Conservation (phyloP, 2,797 vertebrate species). For the Hoplostethus mediterraneus region DNA sequence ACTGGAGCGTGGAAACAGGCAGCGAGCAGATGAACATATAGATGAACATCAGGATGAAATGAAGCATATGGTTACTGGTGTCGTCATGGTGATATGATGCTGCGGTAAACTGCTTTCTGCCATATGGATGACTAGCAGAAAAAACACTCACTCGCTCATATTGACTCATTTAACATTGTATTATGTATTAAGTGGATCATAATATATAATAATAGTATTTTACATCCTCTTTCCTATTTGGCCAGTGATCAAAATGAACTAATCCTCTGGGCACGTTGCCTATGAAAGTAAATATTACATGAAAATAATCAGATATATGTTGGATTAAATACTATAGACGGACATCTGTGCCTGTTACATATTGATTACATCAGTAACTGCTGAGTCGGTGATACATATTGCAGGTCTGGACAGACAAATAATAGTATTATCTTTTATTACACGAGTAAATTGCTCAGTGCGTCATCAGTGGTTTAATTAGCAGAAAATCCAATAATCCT, state of each 20-base stretch:
- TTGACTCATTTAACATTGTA: too few relatives aligned
- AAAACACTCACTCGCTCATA: not conserved
- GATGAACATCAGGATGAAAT: slow-evolving; percentile 21
- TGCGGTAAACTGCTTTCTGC: slow-evolving; percentile 10
- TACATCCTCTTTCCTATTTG: not conserved
- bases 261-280: too few relatives aligned
- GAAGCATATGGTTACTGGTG: slow-evolving; percentile 14
- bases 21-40: not conserved
- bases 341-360: slow-evolving; percentile 68
- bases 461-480: slow-evolving; percentile 56
- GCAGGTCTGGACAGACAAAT: slow-evolving; percentile 23
- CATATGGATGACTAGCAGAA: slow-evolving; percentile 6
- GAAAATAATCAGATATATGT: slow-evolving; percentile 45
- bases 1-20: too few relatives aligned
- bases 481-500: slow-evolving; percentile 67
- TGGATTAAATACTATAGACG: slow-evolving; percentile 31
- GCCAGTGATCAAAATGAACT: not conserved
- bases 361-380: slow-evolving; percentile 70
- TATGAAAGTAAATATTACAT: slow-evolving; percentile 24
- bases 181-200: not conserved
- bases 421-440: slow-evolving; percentile 42
- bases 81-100: not conserved
- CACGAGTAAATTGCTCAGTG: slow-evolving; percentile 39
- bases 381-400: slow-evolving; percentile 23
- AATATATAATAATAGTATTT: not conserved